Base-by-base conservation (phyloP, 2,797 vertebrate species). In the Pteronotus mesoamericanus region DNA sequence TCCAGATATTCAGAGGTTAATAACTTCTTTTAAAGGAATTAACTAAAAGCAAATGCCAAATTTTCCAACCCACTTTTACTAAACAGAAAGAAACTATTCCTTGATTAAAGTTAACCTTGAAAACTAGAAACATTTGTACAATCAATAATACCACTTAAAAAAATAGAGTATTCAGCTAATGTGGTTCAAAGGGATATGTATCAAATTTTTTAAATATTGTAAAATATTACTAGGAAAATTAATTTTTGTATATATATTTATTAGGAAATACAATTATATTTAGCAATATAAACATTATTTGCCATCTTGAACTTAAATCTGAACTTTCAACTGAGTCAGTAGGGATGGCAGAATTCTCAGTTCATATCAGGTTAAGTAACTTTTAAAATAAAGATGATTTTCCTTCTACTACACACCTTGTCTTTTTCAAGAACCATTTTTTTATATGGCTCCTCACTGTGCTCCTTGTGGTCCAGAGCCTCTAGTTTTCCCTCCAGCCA, bases 221-320 rank as follows among this genome's bases (percentile, higher is more conserved):
- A 61, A 97, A 86, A 46, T 87, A 48, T 39, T 75, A 74, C 15
- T 53, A 74, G 59, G 26, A 92, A 34, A 89, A n/a, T 79, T 44
- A 46, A 80, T 57, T 84, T 94, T 93, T 94, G 55, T 95, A 88
- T 97, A 72, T 82, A 37, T 95, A 80, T 94, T 96, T 11, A 95
- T 9, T 59, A 97, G 88, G 90, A 96, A 97, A 95, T 97, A 96
- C 72, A 97, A 82, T 96, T 94, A 92, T 42, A 94, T 92, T 96
- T 69, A 97, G 78, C 64, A 92, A 98, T 94, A 83, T 9, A 97
- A 97, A 98, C 98, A 92, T 37, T 97, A 94, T 98, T 98, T 95
- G 97, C 69, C 92, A 97, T 83, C 22, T 37, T 98, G 88, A 97
- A 95, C 82, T 97, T 97, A 96, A 96, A 97, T 93, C 94, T 80